Evolutionary conservation across 2,888 invertebrate species (phyloP).

Genomic region (Drosophila algonquin): DNA sequence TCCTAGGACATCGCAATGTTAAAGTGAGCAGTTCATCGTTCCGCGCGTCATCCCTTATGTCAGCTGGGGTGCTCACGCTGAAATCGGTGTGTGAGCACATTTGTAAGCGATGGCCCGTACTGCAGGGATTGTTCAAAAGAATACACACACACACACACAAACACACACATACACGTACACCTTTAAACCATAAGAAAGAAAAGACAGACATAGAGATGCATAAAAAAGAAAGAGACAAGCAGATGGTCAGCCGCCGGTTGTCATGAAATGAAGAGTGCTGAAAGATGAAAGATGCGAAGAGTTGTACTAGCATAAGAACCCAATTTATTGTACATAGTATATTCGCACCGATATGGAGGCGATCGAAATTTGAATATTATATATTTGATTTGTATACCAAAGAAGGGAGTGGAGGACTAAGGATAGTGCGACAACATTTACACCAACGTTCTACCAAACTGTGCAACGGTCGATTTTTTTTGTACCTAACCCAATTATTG

Average conservation of each 20-base stretch:
- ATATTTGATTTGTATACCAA: conserved; percentile 39
- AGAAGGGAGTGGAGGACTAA: not conserved
- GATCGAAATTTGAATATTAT: conserved; percentile 45
- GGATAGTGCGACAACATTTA: too few relatives aligned
- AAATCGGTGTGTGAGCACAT: too few relatives aligned
- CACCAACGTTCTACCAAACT: too few relatives aligned
- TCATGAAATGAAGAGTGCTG: conserved; percentile 7
- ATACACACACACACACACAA: not conserved
- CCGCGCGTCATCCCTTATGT: too few relatives aligned
- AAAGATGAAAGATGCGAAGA: not conserved
- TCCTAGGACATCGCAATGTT: too few relatives aligned
- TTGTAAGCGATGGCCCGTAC: too few relatives aligned
- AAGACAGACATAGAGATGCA: conserved; percentile 7
- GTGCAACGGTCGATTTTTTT: conserved; percentile 11
- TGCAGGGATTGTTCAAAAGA: conserved; percentile 19
- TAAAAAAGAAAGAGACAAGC: not conserved
- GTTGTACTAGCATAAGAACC: conserved; percentile 28
- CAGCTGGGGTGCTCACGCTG: too few relatives aligned
- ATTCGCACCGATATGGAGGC: conserved; percentile 9
- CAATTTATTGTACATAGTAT: conserved; percentile 29
- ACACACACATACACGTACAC: not conserved
- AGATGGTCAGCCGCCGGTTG: not conserved
- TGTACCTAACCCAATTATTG: conserved; percentile 30
- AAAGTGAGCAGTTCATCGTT: too few relatives aligned
- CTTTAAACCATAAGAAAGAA: conserved; percentile 1